Percentiles rank a stretch among this genome's conserved stretches.
Conservation (phyloP, 2,888 invertebrate species). For the Miltochrista miniata region DNA sequence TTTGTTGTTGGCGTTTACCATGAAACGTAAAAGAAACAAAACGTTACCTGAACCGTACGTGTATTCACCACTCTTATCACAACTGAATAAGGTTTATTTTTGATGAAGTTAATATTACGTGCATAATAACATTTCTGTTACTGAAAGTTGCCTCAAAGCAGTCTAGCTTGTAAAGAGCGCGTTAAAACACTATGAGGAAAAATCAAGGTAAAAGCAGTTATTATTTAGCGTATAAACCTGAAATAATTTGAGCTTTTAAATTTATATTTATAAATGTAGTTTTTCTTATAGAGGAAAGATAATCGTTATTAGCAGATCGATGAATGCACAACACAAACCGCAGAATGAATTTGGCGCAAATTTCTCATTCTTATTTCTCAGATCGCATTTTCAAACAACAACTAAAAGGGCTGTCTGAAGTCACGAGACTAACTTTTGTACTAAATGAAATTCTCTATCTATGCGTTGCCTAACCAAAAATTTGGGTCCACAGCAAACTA, state of each 20-base stretch:
- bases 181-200: constrained; percentile 41
- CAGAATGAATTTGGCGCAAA: no score
- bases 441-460: no score
- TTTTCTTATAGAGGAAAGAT: no score
- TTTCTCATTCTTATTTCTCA: no score
- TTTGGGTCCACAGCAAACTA: no score
- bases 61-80: constrained; percentile 13
- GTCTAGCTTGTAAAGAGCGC: constrained; percentile 32
- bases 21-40: constrained; percentile 40
- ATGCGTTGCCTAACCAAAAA: not conserved
- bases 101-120: constrained; percentile 3
- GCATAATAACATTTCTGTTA: constrained; percentile 31
- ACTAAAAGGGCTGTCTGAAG: no score
- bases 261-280: no score
- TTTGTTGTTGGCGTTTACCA: constrained; percentile 42
- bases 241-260: no score
- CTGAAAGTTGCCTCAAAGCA: constrained; percentile 40
- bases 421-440: no score
- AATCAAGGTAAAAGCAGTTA: constrained; percentile 39
- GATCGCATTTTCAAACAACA: no score
- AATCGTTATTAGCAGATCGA: no score
- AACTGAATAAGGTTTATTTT: constrained; percentile 23
- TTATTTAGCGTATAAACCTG: constrained; percentile 25
- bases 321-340: no score
- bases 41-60: constrained; percentile 8